phyloP scores from a whole-genome alignment of 2,113 vertebrate species.

The Oreocharis arfaki region DNA sequence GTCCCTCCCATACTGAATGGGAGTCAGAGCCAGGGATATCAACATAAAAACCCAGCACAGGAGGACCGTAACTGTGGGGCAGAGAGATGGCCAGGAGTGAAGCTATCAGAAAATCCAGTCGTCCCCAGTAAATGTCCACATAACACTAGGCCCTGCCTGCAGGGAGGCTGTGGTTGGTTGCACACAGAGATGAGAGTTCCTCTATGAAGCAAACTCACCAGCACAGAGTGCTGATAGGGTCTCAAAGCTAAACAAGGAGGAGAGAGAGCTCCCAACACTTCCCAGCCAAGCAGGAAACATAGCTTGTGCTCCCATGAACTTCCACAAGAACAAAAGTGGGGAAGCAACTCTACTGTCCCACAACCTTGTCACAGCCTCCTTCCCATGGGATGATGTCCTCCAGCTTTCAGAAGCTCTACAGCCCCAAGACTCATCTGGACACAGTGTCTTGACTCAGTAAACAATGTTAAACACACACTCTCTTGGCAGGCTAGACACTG shows the following conservation, averaged over 20 bases:
- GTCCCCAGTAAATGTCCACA: neutral
- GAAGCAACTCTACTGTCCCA: neutral
- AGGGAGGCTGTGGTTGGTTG: neutral
- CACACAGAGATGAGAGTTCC: neutral
- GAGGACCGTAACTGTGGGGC: neutral
- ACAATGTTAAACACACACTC: neutral
- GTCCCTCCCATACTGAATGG: neutral
- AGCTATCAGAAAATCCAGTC: neutral
- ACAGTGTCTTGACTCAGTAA: neutral
- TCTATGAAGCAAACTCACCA: neutral
- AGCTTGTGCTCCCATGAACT: neutral
- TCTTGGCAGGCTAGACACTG: neutral
- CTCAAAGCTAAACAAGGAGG: neutral
- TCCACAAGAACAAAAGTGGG: neutral
- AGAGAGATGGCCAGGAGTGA: neutral
- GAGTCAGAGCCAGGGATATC: neutral
- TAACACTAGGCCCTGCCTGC: neutral
- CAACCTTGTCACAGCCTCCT: neutral
- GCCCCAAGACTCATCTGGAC: neutral
- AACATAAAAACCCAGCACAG: fast-evolving
- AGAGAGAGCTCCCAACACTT: neutral
- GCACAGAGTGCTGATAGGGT: neutral
- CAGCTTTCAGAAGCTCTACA: neutral
- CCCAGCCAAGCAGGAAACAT: neutral
- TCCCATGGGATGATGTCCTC: neutral